Base-by-base conservation (phyloP, 2,888 invertebrate genomes). In the Tetheella fluctuosa region DNA sequence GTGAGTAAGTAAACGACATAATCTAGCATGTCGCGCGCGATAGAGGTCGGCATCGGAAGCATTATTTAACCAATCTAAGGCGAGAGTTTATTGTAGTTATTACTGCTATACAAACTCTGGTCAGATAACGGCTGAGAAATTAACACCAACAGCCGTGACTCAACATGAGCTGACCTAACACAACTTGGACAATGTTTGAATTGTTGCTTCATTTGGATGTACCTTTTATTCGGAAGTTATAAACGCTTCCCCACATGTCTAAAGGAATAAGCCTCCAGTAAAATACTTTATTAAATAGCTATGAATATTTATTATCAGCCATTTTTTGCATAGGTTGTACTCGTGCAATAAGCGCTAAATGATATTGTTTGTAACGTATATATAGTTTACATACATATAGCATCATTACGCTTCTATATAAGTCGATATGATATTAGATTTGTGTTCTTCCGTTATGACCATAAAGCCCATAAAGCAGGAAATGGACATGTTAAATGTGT, bases 371-470 rank as follows among this genome's bases (percentile, higher is more conserved):
- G 20, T 54, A 30, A n/a, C n/a, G n/a, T n/a, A n/a, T n/a, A n/a
- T n/a, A n/a, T n/a, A 42, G 15, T 52, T 57, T 58, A 54, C 1
- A 25, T 25, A 25, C 25, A 30, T 30, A 30, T 63, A 59, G 28
- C 28, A 54, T 13, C 28, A 58, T 42, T 60, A 37, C 59, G 61
- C 59, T 6, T 30, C 64, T 60, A 25, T 65, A 61, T 65, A 65
- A 23, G 68, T 23, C 15, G 56, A 42, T 17, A 25, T 20, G 34
- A 23, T 54, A 52, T 63, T 65, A 58, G 63, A 58, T 58, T 55
- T 63, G 59, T 59, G 63, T 69, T 80, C 84, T 89, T 89, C 87
- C 89, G 84, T 74, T 79, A 81, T 84, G 76, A 68, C 86, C 86
- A 84, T 89, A 85, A 74, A 78, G 60, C 79, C 48, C 17, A 20